Base-by-base conservation (phyloP, 2,797 vertebrate species). In the Hybognathus amarus region DNA sequence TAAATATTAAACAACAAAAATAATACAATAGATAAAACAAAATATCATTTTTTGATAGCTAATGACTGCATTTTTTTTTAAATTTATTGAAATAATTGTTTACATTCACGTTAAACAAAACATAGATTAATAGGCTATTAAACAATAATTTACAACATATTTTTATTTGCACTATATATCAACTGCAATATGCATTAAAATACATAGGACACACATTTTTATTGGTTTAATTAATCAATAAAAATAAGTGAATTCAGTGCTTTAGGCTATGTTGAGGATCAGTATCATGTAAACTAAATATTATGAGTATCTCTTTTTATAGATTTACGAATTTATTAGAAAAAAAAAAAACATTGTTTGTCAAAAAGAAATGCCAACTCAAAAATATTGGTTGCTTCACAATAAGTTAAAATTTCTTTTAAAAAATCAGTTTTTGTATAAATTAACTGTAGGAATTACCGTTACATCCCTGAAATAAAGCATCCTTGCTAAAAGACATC, bases 251-350 rank as follows among this genome's bases (percentile, higher is more conserved):
- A 36, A 36, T 77, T 79, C 85, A 78, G 63, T 76, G 61, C 67
- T 63, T 80, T 79, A n/a, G n/a, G n/a, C n/a, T n/a, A 75, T 85
- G 78, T 85, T 79, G n/a, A 61, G 78, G 71, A 83, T 81, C 67
- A 64, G 83, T 67, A 83, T 81, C 71, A 52, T 79, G 5, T 82
- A 76, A 61, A 61, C 24, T 27, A 61, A 61, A 61, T 27, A 63
- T 30, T 15, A 27, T 27, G 13, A 63, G 12, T 1, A 59, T 59
- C n/a, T 59, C 56, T 61, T 61, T 61, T 61, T 61, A 61, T 61
- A 85, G 56, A 84, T 85, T 87, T 87, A 42, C 52, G n/a, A 71
- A 85, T 77, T 74, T 17, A 50, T 1, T 2, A 13, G 24, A 27
- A 7, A 33, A 33, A 42, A 79, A 63, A 56, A 54, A 27, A 59